Evolutionary conservation across 2,113 vertebrate species (phyloP), one percentile per base, ranked within the genome.

Genomic region (Aegithalos caudatus): DNA sequence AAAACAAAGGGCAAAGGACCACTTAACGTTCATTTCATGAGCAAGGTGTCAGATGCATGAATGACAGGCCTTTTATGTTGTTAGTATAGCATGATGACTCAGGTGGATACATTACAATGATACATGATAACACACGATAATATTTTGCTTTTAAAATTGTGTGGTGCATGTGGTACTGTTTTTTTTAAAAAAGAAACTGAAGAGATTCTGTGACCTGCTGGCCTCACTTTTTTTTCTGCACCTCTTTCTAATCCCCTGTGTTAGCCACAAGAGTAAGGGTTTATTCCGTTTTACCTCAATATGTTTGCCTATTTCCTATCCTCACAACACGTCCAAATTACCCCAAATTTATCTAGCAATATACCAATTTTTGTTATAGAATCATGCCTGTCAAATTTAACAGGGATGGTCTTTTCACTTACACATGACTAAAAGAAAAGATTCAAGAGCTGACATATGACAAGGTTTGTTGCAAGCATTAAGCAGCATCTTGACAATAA

Each of bases 401-500:
- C 47, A 74, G 64, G 28, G 66, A 45, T 17, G 48, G 53, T 76
- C 48, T 88, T 60, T 66, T 91, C 90, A 73, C 17, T 81, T 51
- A 69, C 79, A 81, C 87, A 53, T 85, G 65, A 53, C 83, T 95
- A 95, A 89, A 86, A 87, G 70, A 92, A 95, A 97, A 97, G 69
- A 94, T 88, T 90, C 79, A 88, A 86, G 96, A 94, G 57, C 45
- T 98, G 97, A 98, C 84, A 95, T 96, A 95, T 95, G 96, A 98
- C 97, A 97, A 93, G 95, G 95, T 98, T 97, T 98, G 95, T 98
- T 97, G 87, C 37, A 96, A 96, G 86, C 77, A 95, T 97, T 98
- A 98, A 98, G 90, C 93, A 97, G 87, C 69, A 25, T 95, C 96
- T 96, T 97, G 97, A 98, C 98, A 99, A 99, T 98, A 98, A 98